Evolutionary conservation across 1,140 invertebrate genomes (phyloP).

Genomic region (Drosophila yakuba): DNA sequence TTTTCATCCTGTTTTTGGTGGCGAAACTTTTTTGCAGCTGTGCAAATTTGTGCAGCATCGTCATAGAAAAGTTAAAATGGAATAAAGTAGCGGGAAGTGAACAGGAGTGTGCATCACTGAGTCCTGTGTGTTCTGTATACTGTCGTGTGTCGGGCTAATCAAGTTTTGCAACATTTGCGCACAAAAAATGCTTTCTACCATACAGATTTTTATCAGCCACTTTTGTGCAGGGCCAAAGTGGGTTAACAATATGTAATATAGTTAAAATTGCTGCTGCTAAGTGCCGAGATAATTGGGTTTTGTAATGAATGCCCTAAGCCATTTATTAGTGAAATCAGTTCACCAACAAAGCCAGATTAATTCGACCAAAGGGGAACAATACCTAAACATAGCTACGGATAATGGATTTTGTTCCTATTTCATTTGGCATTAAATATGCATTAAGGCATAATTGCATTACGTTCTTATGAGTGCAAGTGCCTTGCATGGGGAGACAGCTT

Average conservation of each 20-base stretch:
- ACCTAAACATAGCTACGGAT: neutral
- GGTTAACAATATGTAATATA: conserved; percentile 48
- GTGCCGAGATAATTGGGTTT: conserved; percentile 44
- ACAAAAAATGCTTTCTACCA: conserved; percentile 33
- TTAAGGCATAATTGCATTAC: conserved; percentile 26
- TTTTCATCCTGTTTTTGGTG: conserved; percentile 9
- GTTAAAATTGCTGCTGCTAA: conserved; percentile 20
- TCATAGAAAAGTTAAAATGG: conserved; percentile 66
- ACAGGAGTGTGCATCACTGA: conserved; percentile 32
- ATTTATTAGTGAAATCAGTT: conserved; percentile 33
- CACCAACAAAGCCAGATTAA: conserved; percentile 22
- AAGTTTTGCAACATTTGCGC: conserved; percentile 67
- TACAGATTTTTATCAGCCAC: neutral
- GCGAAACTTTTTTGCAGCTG: conserved; percentile 50
- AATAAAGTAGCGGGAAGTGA: conserved; percentile 37
- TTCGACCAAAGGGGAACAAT: conserved; percentile 8
- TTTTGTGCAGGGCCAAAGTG: conserved; percentile 19
- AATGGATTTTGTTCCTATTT: neutral
- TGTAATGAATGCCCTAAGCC: conserved; percentile 37
- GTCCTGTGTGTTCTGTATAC: conserved; percentile 12
- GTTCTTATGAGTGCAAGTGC: neutral
- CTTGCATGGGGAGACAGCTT: neutral
- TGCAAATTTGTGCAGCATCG: conserved; percentile 59
- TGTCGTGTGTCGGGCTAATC: conserved; percentile 62
- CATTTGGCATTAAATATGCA: conserved; percentile 11